Conservation (phyloP, 1,140 invertebrate genomes). For the Stenopsyche tienmushanensis region DNA sequence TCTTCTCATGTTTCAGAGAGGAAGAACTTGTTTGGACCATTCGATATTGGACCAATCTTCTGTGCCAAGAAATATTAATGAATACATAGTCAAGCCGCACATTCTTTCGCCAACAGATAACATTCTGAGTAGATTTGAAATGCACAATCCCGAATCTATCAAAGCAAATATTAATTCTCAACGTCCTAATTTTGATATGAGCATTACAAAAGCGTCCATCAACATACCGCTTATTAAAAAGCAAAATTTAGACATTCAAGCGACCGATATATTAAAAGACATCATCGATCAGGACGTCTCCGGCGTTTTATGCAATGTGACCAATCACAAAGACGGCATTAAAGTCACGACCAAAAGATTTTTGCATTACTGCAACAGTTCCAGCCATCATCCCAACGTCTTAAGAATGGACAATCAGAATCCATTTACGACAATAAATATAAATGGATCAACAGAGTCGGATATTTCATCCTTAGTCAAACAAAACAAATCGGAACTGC, state of each 20-base stretch:
- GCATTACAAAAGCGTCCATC: slow-evolving; percentile 7
- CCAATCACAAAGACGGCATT: slow-evolving; percentile 4
- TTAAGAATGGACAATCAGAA: slow-evolving; percentile 21
- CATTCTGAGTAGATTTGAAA: slow-evolving; percentile 30
- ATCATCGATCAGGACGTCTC: slow-evolving; percentile 7
- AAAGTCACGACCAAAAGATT: slow-evolving; percentile 24
- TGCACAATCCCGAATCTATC: slow-evolving; percentile 8
- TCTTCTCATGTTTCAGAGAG: slow-evolving; percentile 32
- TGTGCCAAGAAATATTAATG: slow-evolving; percentile 39
- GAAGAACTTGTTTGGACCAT: slow-evolving; percentile 40
- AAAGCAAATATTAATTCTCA: background rate
- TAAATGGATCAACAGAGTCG: slow-evolving; percentile 19
- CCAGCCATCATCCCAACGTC: slow-evolving; percentile 25
- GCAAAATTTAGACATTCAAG: background rate
- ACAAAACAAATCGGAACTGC: slow-evolving; percentile 37
- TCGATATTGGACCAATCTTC: slow-evolving; percentile 39
- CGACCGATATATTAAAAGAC: slow-evolving; percentile 18
- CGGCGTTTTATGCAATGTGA: slow-evolving; percentile 17
- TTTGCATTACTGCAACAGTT: slow-evolving; percentile 32
- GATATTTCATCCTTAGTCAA: slow-evolving; percentile 12
- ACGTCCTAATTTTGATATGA: background rate
- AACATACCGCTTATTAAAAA: slow-evolving; percentile 10
- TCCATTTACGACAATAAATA: slow-evolving; percentile 17
- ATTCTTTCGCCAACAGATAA: slow-evolving; percentile 26
- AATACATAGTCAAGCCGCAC: slow-evolving; percentile 33